Conservation (phyloP, 2,888 invertebrate species). For the Gastrophysa polygoni region DNA sequence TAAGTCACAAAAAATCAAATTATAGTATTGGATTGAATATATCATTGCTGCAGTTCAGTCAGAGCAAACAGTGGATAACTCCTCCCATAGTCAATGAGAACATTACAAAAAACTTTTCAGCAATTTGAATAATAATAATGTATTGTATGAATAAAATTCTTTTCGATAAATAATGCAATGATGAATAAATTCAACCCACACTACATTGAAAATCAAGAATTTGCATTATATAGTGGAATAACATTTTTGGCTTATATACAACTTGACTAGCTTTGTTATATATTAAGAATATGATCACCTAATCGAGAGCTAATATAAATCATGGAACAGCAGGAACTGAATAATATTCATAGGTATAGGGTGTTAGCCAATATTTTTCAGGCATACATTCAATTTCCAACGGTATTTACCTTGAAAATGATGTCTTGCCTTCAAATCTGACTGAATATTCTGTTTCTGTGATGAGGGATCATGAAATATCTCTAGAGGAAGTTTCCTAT, state of each 20-base stretch:
- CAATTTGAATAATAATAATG: no score
- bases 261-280: slow-evolving; percentile 48
- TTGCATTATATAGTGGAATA: background rate
- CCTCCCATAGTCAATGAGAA: no score
- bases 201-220: background rate
- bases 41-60: no score
- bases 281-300: slow-evolving; percentile 43
- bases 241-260: slow-evolving; percentile 38
- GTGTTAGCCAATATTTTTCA: background rate
- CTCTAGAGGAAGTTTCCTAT: no score
- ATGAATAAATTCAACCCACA: background rate
- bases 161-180: background rate
- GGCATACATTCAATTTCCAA: no score
- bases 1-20: background rate
- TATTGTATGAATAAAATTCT: no score
- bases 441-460: background rate
- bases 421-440: background rate
- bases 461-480: no score
- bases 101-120: background rate
- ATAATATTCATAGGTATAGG: background rate
- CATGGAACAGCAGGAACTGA: background rate
- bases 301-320: slow-evolving; percentile 24
- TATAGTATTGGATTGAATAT: background rate
- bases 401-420: no score
- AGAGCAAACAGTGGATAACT: no score